Evolutionary conservation across 2,113 vertebrate species (phyloP).

Genomic region (Alligator mississippiensis): DNA sequence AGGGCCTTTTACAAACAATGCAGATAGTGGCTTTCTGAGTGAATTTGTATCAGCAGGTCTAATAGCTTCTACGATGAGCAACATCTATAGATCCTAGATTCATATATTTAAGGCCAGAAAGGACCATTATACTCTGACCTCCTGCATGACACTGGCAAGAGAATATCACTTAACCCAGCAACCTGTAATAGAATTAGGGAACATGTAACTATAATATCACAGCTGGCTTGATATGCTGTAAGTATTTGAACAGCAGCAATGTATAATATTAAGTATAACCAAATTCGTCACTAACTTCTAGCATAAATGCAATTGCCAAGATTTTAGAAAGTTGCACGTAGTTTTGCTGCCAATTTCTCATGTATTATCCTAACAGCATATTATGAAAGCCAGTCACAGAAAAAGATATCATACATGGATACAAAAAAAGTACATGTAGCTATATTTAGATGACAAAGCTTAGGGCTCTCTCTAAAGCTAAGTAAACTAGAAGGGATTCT

Average conservation of each 20-base stretch:
- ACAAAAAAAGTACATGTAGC: not conserved
- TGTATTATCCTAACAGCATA: not conserved
- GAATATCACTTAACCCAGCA: not conserved
- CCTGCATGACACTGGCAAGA: not conserved
- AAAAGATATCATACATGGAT: not conserved
- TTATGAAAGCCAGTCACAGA: slow-evolving; percentile 21
- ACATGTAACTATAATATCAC: slow-evolving; percentile 1
- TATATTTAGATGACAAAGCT: not conserved
- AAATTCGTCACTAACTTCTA: not conserved
- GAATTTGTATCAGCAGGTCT: not conserved
- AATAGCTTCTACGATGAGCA: not conserved
- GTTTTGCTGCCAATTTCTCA: not conserved
- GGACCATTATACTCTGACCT: not conserved
- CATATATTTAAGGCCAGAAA: not conserved
- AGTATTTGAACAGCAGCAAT: not conserved
- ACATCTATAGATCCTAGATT: not conserved
- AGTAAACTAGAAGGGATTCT: not conserved
- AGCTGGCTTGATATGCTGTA: not conserved
- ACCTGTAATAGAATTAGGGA: slow-evolving; percentile 3
- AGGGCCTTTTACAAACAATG: not conserved
- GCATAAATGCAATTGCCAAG: not conserved
- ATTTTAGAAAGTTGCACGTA: not conserved
- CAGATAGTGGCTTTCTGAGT: not conserved
- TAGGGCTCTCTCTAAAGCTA: not conserved
- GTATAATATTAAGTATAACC: not conserved